phyloP scores from a whole-genome alignment of 2,113 vertebrate genomes.

The Engystomops pustulosus region DNA sequence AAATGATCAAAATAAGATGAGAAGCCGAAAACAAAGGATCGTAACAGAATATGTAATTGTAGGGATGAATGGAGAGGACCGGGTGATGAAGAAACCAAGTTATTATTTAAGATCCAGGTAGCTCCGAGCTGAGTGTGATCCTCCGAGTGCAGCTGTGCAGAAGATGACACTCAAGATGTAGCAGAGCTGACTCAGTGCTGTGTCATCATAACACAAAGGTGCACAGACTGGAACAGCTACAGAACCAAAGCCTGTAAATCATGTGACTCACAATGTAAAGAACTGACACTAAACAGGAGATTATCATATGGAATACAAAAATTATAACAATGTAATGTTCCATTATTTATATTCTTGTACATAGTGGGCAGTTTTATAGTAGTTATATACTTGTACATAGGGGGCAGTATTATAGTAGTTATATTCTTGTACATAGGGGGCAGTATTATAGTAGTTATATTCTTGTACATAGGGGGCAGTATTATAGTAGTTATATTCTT shows the following conservation, averaged over 20 bases:
- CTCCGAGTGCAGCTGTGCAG: background rate
- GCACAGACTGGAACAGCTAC: too few species aligned
- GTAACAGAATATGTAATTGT: conserved; percentile 70
- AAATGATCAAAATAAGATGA: conserved; percentile 63
- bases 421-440: too few species aligned
- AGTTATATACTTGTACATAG: background rate
- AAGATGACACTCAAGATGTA: background rate
- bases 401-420: too few species aligned
- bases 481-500: too few species aligned
- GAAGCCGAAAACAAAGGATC: conserved; percentile 63
- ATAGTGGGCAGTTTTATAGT: background rate
- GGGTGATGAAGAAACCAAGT: conserved; percentile 50
- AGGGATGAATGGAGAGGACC: conserved; percentile 39
- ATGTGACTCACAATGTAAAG: too few species aligned
- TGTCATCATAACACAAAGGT: background rate
- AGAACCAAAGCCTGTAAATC: background rate
- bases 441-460: too few species aligned
- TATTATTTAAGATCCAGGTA: background rate
- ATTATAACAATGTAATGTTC: too few species aligned
- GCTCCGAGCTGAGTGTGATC: background rate
- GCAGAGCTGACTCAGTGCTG: background rate
- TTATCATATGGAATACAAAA: too few species aligned
- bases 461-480: too few species aligned
- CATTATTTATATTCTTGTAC: background rate
- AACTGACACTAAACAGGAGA: too few species aligned